Base-by-base conservation (phyloP, 2,888 invertebrate genomes). In the Sepiola atlantica region DNA sequence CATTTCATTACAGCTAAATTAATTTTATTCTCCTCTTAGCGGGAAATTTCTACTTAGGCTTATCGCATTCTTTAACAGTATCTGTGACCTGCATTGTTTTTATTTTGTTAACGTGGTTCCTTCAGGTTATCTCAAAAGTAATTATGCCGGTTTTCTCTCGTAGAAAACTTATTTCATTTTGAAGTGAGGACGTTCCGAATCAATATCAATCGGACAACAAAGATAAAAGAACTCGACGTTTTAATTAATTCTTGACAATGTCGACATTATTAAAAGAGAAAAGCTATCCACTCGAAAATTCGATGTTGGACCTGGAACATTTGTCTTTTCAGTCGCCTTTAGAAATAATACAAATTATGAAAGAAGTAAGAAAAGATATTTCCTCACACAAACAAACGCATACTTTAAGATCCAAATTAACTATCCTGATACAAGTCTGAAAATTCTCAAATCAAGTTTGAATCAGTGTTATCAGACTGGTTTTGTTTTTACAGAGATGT, bases 221-320 rank as follows among this genome's bases (percentile, higher is more conserved):
- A 77, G n/a, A 20, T 0, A 77, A n/a, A 28, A n/a, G n/a, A 77
- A 77, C n/a, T 77, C n/a, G 10, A 16, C 77, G 77, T 77, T 77
- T 77, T 77, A 77, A 77, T 77, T 77, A 77, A 77, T 77, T 77
- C 77, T n/a, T 77, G 77, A 77, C 77, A 77, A 77, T 77, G n/a
- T n/a, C 16, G 77, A n/a, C 77, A n/a, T 77, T 12, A 12, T 77
- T 77, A n/a, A 77, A 77, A n/a, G 28, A 28, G n/a, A 77, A 12
- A 61, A n/a, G 77, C 77, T 77, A 77, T n/a, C 77, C 10, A 28
- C 14, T 77, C 77, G n/a, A 14, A 12, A 77, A n/a, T 77, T n/a
- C 77, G 28, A 61, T 61, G 77, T 77, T 77, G n/a, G 28, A 77
- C n/a, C 28, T n/a, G 10, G 77, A n/a, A 77, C 16, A n/a, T 12